These are phyloP conservation scores for Neofelis nebulosa DNA, from an alignment of 2,113 vertebrate genomes.

Conservation along the genomic window DNA sequence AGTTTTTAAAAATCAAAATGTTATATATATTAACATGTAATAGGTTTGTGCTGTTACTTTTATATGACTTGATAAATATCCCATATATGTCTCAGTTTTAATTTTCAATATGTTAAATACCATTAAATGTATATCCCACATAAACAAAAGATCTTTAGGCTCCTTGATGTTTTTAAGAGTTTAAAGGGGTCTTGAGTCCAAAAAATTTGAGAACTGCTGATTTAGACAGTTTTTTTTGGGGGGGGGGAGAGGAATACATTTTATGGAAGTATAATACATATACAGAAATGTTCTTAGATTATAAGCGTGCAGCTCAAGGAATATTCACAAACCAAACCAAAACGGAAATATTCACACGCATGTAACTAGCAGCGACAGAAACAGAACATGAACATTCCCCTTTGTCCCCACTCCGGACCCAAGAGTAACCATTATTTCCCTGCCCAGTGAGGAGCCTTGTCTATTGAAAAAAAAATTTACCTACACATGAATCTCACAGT, in stretches of 20 bases:
- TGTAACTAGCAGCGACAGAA: background rate
- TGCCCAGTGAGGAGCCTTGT: background rate
- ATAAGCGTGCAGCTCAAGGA: background rate
- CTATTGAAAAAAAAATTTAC: background rate
- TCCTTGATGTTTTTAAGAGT: background rate
- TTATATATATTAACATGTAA: background rate
- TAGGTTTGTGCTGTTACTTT: background rate
- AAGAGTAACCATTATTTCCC: background rate
- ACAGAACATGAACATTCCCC: background rate
- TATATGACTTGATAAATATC: background rate
- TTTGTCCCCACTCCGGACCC: background rate
- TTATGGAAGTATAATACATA: background rate
- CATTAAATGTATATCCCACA: background rate
- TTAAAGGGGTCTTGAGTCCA: background rate
- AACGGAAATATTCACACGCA: background rate
- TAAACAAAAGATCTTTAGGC: background rate
- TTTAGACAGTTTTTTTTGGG: background rate
- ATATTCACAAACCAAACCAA: background rate
- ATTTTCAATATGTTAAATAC: background rate
- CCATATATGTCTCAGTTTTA: background rate
- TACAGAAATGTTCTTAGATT: background rate
- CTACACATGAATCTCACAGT: background rate
- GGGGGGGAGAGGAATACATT: background rate
- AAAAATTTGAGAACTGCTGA: background rate
- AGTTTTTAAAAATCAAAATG: background rate